Base-by-base conservation (phyloP, 2,113 vertebrate species). In the Mesocricetus auratus region DNA sequence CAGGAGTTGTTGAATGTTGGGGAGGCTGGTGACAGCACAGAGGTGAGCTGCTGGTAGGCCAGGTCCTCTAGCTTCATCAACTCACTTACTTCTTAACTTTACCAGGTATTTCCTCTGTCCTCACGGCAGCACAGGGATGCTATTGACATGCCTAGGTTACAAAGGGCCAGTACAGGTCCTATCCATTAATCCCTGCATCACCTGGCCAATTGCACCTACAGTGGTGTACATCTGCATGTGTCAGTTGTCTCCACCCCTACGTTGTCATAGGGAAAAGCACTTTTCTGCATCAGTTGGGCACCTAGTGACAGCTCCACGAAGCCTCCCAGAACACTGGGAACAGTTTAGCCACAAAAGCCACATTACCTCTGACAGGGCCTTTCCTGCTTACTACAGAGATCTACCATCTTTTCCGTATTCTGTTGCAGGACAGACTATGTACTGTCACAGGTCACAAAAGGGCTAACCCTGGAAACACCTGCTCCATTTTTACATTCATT, bases 241-340 rank as follows among this genome's bases (percentile, higher is more conserved):
- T 81, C 33, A 64, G 24, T 1, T 53, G 56, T 64, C 22, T 56
- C 42, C 50, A 31, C 29, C 22, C 12, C 3, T 5, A 42, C 39
- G 82, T 19, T 24, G 7, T 79, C 17, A n/a, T 15, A 53, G 77
- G 33, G 24, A 22, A 85, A 89, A 86, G 17, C 26, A n/a, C 33
- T 5, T 39, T 15, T 45, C 12, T 71, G 36, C 47, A 31, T 82
- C 16, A 3, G 5, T 26, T 74, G 7, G 50, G 74, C 12, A 50
- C n/a, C 36, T 60, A 66, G 82, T 71, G 42, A 47, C 31, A 7
- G 45, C 26, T 4, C 16, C 33, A 26, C 58, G 82, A 68, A 69
- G 31, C 66, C 1, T 21, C 12, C 1, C 3, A 0, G 1, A 0
- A 87, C 8, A 17, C 24, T 47, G 31, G 90, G 71, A 36, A 0